phyloP scores from a whole-genome alignment of 2,888 invertebrate genomes.

The Apocheima hispidaria region DNA sequence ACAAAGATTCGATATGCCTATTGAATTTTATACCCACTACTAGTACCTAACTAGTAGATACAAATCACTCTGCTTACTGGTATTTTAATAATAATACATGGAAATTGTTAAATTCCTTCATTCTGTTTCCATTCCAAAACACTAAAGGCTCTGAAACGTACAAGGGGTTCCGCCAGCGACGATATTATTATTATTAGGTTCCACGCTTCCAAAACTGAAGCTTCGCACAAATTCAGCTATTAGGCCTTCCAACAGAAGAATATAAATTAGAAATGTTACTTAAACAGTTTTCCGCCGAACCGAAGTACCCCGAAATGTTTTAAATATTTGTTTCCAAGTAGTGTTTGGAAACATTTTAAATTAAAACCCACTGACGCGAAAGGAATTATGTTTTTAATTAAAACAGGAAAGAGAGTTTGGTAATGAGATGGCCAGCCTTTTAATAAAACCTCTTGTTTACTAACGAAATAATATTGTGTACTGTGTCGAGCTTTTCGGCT shows the following conservation, averaged over 20 bases:
- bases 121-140: background rate
- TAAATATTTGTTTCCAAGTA: slow-evolving; percentile 29
- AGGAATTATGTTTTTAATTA: slow-evolving; percentile 42
- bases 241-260: slow-evolving; percentile 23
- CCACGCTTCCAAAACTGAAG: slow-evolving; percentile 2
- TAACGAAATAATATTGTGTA: slow-evolving; percentile 22
- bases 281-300: slow-evolving; percentile 18
- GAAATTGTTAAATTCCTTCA: background rate
- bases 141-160: background rate
- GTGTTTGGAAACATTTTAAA: slow-evolving; percentile 34
- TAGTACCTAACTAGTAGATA: background rate
- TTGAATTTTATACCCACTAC: no score
- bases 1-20: no score
- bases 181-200: no score
- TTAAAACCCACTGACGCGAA: slow-evolving; percentile 38
- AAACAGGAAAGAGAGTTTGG: slow-evolving; percentile 31
- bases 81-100: background rate
- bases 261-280: slow-evolving; percentile 28
- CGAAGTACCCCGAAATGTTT: slow-evolving; percentile 20
- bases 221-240: slow-evolving; percentile 20
- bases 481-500: slow-evolving; percentile 9
- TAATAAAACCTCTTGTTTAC: slow-evolving; percentile 29
- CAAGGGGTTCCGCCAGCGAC: no score
- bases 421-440: slow-evolving; percentile 38
- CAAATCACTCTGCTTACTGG: background rate